Evolutionary conservation across 1,140 invertebrate genomes (phyloP).

Genomic region (Phymorhynchus buccinoides): DNA sequence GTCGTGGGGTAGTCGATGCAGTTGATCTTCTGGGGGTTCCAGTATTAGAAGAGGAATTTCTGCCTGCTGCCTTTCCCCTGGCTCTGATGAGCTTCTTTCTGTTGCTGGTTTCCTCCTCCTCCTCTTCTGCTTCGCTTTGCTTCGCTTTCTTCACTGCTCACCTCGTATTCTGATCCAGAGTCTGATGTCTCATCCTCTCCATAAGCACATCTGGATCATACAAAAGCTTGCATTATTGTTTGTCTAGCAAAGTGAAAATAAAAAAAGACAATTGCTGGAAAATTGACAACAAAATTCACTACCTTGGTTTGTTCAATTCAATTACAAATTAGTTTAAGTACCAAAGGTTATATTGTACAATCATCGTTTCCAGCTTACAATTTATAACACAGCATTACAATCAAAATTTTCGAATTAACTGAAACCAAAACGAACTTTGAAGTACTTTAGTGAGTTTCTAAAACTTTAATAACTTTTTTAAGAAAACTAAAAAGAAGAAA

Average conservation of each 20-base stretch:
- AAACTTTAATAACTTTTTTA: too few species aligned
- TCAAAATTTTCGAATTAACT: too few species aligned
- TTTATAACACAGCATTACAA: too few species aligned
- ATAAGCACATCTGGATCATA: not conserved
- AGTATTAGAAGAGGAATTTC: not conserved
- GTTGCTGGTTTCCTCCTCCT: not conserved
- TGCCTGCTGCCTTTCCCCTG: not conserved
- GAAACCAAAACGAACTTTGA: too few species aligned
- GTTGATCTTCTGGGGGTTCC: not conserved
- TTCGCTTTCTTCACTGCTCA: slow-evolving; percentile 6
- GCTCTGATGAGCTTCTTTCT: too few species aligned
- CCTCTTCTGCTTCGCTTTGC: not conserved
- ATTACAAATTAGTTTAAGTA: too few species aligned
- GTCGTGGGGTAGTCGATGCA: not conserved
- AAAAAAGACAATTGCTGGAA: not conserved
- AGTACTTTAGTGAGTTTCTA: too few species aligned
- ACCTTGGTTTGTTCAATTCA: too few species aligned
- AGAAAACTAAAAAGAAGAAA: too few species aligned
- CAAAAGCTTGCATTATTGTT: not conserved
- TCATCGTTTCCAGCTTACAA: too few species aligned
- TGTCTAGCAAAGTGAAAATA: not conserved
- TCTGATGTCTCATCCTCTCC: slow-evolving; percentile 11
- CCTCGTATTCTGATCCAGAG: not conserved
- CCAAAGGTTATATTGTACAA: too few species aligned
- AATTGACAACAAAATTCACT: too few species aligned